Percentiles rank a stretch among this genome's conserved stretches.
Evolutionary conservation across 2,888 invertebrate species (phyloP).

Genomic region (Dendrolimus pini): DNA sequence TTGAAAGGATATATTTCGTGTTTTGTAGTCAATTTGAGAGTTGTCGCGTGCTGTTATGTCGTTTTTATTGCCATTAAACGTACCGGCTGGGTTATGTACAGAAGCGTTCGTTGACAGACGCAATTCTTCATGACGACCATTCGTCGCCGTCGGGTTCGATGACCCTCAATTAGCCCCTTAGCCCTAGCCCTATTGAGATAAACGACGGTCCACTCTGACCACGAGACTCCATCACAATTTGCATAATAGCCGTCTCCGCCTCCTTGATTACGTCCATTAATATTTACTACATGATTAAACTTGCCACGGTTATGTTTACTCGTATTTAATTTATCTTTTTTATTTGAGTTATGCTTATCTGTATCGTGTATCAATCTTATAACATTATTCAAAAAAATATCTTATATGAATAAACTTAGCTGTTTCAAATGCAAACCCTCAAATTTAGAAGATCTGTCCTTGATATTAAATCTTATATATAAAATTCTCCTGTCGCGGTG

Average conservation of each 20-base stretch:
- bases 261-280: slow-evolving; percentile 44
- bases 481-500: too few species aligned
- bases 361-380: too few species aligned
- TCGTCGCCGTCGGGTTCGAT: slow-evolving; percentile 41
- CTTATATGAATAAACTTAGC: too few species aligned
- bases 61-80: slow-evolving; percentile 13
- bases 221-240: slow-evolving; percentile 42
- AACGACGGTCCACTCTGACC: slow-evolving; percentile 32
- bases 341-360: too few species aligned
- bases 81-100: slow-evolving; percentile 11
- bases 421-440: too few species aligned
- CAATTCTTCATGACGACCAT: slow-evolving; percentile 40
- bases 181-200: slow-evolving; percentile 56
- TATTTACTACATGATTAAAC: slow-evolving; percentile 44
- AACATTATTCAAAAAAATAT: too few species aligned
- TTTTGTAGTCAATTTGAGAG: background rate
- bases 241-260: slow-evolving; percentile 47
- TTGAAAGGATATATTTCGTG: background rate
- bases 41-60: slow-evolving; percentile 10
- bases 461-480: too few species aligned
- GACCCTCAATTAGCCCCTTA: slow-evolving; percentile 53
- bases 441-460: too few species aligned
- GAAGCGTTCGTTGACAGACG: slow-evolving; percentile 28
- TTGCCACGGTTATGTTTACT: slow-evolving; percentile 29
- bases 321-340: slow-evolving; percentile 18